Base-by-base conservation (phyloP, 1,140 invertebrate genomes). In the Subanguina moxae region DNA sequence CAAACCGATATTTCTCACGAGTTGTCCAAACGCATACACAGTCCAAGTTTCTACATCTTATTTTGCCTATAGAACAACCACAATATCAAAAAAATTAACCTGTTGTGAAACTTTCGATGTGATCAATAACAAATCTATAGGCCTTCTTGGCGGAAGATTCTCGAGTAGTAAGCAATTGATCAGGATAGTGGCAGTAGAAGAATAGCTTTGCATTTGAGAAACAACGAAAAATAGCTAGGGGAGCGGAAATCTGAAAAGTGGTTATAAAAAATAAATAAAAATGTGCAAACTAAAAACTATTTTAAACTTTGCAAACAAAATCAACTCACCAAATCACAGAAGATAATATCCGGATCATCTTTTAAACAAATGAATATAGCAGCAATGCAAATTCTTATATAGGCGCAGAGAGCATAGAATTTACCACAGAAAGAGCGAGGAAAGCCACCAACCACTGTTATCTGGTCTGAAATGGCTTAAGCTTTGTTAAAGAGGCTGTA, bases 161-260 rank as follows among this genome's bases (percentile, higher is more conserved):
- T 67, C 87, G 86, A 1, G 86, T 80, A 17, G 90, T 89, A 0
- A 97, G 85, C 1, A 98, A 85, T 78, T 93, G 90, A 85, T 98
- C 96, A 0, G 96, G 96, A 85, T 93, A 93, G 85, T 99, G 96
- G 77, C 95, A 98, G 78, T 98, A 99, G 84, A 94, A 99, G 7
- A 97, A 83, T 15, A 96, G 86, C 76, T 88, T 85, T 66, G 87
- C 86, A 11, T 85, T 82, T 25, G 62, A 25, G 70, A 87, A 86
- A 75, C 90, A 77, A 78, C 83, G 68, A 77, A 86, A 21, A 30
- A 82, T 57, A 30, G 69, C 57, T 13, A 80, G 67, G 17, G 76
- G 62, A 38, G 68, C 69, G 38, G 78, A 79, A 46, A 38, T 38
- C 32, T 38, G 32, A 38, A 38, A 38, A 38, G 32, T 38, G 32